These are phyloP conservation scores for Champsocephalus esox DNA, from an alignment of 2,797 vertebrate species.

Conservation along the genomic window DNA sequence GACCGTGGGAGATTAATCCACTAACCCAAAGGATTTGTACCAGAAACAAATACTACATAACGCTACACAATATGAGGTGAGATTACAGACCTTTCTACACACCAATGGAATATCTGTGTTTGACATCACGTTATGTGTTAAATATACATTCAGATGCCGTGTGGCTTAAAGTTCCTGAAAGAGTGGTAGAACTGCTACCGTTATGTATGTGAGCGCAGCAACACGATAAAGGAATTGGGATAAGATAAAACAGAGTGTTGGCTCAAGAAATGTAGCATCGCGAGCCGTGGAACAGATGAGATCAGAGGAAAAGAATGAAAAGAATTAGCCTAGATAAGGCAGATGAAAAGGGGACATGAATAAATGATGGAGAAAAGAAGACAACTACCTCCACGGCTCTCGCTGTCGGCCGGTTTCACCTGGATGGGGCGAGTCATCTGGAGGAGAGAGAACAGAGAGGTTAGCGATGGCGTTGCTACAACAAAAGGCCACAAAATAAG, in stretches of 20 bases:
- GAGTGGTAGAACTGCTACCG: neutral
- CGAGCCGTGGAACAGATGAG: slow-evolving; percentile 47
- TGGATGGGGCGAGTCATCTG: slow-evolving; percentile 99
- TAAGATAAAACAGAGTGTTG: slow-evolving; percentile 7
- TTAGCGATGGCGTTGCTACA: slow-evolving; percentile 67
- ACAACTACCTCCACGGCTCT: slow-evolving; percentile 99
- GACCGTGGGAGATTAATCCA: slow-evolving; percentile 29
- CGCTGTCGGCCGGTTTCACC: slow-evolving; percentile 99
- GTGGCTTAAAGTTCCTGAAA: neutral
- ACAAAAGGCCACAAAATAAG: slow-evolving; percentile 55
- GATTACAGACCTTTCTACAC: slow-evolving; percentile 20
- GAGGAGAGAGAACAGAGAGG: slow-evolving; percentile 67
- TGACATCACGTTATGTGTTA: slow-evolving; percentile 7
- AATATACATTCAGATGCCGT: slow-evolving; percentile 4
- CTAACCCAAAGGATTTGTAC: slow-evolving; percentile 32
- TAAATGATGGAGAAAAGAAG: slow-evolving; percentile 86
- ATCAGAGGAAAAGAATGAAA: slow-evolving; percentile 55
- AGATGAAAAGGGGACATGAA: slow-evolving; percentile 61
- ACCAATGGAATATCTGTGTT: slow-evolving; percentile 26
- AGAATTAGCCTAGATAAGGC: slow-evolving; percentile 50
- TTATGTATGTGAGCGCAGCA: slow-evolving; percentile 2
- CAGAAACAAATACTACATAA: slow-evolving; percentile 26
- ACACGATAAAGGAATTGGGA: slow-evolving; percentile 14
- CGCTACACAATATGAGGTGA: neutral
- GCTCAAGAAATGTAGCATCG: slow-evolving; percentile 27